These are phyloP conservation scores for Baccha elongata DNA, from an alignment of 2,888 invertebrate species.

Conservation along the genomic window DNA sequence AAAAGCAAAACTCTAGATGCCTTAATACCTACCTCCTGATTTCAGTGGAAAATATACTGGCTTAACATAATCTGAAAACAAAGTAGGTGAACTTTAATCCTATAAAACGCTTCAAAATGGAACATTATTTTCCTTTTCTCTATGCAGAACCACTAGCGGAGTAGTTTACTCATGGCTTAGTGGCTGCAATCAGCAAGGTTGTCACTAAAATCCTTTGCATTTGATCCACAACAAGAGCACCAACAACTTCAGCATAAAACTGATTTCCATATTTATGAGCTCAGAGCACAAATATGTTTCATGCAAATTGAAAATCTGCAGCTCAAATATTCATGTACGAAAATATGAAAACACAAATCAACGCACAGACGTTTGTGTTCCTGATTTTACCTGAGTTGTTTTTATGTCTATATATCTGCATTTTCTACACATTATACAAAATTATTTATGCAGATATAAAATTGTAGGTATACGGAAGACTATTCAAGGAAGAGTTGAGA, in stretches of 20 bases:
- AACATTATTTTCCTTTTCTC: background rate
- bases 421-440: too few species aligned
- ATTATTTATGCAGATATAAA: background rate
- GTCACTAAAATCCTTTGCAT: slow-evolving; percentile 32
- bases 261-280: slow-evolving; percentile 61
- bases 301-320: slow-evolving; percentile 58
- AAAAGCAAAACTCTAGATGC: too few species aligned
- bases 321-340: slow-evolving; percentile 60
- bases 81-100: background rate
- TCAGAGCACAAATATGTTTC: slow-evolving; percentile 56
- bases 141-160: background rate
- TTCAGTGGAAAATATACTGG: too few species aligned
- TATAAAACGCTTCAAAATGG: background rate
- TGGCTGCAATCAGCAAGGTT: slow-evolving; percentile 23
- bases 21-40: too few species aligned
- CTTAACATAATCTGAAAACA: too few species aligned
- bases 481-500: background rate
- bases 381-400: background rate
- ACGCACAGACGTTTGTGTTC: slow-evolving; percentile 1
- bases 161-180: slow-evolving; percentile 2
- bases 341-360: slow-evolving; percentile 57
- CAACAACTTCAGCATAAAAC: slow-evolving; percentile 12
- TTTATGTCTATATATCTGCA: too few species aligned
- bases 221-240: slow-evolving; percentile 26
- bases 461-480: background rate